Evolutionary conservation across 2,888 invertebrate species (phyloP).

Genomic region (Panorpa germanica): DNA sequence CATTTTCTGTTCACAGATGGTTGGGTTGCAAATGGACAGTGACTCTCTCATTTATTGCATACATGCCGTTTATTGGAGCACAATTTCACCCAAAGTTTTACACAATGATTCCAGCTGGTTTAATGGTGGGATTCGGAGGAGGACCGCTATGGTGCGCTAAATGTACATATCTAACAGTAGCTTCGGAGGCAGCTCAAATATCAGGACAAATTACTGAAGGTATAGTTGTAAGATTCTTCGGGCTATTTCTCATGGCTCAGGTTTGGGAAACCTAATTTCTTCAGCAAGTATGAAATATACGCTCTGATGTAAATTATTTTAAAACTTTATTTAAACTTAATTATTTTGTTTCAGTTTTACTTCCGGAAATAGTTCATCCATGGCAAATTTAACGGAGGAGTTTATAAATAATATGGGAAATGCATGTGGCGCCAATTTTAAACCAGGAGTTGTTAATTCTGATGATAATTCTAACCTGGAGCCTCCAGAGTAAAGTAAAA

Average conservation of each 20-base stretch:
- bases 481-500: constrained; percentile 42
- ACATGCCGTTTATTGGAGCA: constrained; percentile 77
- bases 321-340: background rate
- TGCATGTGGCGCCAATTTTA: constrained; percentile 58
- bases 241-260: constrained; percentile 90
- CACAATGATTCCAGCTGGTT: constrained; percentile 66
- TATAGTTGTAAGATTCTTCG: constrained; percentile 80
- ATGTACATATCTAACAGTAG: constrained; percentile 80
- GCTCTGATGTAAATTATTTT: constrained; percentile 9
- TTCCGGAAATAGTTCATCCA: constrained; percentile 11
- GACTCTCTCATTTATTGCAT: constrained; percentile 67
- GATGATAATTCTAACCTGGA: constrained; percentile 41
- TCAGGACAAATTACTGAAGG: constrained; percentile 46
- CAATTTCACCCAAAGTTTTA: constrained; percentile 78
- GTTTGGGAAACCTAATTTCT: constrained; percentile 83
- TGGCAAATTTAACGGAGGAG: constrained; percentile 8
- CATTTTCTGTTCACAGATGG: constrained; percentile 35
- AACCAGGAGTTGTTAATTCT: constrained; percentile 39
- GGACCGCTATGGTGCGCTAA: constrained; percentile 93
- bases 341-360: constrained; percentile 4
- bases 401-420: constrained; percentile 29
- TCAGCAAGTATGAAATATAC: constrained; percentile 39
- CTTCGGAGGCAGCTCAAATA: constrained; percentile 62
- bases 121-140: constrained; percentile 72
- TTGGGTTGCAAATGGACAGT: constrained; percentile 85